Evolutionary conservation across 1,140 invertebrate species (phyloP), one percentile per base, ranked within the genome.

Genomic region (Theocolax elegans): DNA sequence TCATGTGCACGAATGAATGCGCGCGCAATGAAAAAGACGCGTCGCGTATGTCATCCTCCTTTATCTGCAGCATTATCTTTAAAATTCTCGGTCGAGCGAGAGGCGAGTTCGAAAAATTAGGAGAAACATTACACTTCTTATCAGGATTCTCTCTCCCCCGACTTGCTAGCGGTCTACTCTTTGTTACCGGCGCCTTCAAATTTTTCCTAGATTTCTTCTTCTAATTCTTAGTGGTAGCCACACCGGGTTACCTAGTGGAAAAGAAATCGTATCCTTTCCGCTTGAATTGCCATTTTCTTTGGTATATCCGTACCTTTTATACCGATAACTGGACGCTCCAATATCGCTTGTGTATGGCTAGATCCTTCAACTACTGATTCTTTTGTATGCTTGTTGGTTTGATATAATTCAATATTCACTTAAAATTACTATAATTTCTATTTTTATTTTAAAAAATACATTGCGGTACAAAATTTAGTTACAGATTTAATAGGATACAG

Each of bases 21-120:
- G 68, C 67, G 64, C 72, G 77, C 74, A 76, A 77, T 77, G 77
- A 73, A 77, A 77, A 76, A 78, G 77, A 76, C 70, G 17, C 70
- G 70, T 46, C 64, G 56, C 64, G 58, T 67, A 72, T 72, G 70
- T 72, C 70, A 72, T 72, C 49, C 64, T 10, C 58, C 23, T 62
- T 67, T 72, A 67, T 72, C 70, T n/a, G 64, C 56, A 10, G 58
- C 64, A 67, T 72, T 72, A 72, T 72, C 70, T 72, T 62, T 46
- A 9, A 60, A 72, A 72, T 67, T 67, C 46, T 58, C 64, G 70
- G n/a, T 62, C 63, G 70, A 72, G 38, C 58, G 70, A 25, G 23
- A 3, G 10, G 27, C 40, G 62, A 40, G 13, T 56, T 48, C 31
- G 65, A 67, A 70, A 70, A 75, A 75, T 75, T 75, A 75, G 73